phyloP scores from a whole-genome alignment of 2,113 vertebrate genomes.

The Cariama cristata region DNA sequence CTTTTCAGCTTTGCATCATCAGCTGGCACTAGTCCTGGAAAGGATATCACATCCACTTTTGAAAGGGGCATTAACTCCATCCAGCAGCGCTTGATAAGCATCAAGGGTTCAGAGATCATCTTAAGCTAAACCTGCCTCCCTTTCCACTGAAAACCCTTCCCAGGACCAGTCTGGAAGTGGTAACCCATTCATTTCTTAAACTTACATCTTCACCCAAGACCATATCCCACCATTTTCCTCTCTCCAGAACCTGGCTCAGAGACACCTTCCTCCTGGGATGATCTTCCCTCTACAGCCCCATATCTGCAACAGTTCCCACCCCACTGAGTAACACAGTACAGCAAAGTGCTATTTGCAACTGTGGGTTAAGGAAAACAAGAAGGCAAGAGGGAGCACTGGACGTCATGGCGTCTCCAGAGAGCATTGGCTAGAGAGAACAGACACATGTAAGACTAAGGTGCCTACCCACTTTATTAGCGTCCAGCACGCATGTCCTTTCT shows the following conservation, averaged over 20 bases:
- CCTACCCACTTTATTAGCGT: not conserved
- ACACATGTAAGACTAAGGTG: not conserved
- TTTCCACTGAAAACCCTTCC: not conserved
- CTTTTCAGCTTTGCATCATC: not conserved
- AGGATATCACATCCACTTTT: not conserved
- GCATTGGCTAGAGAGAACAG: rapidly evolving
- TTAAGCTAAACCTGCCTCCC: not conserved
- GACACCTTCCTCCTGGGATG: not conserved
- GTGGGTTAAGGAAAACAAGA: not conserved
- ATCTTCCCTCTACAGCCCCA: not conserved
- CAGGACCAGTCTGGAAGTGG: not conserved
- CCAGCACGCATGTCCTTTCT: not conserved
- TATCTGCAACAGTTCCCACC: not conserved
- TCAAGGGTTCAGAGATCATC: not conserved
- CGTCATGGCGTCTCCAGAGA: not conserved
- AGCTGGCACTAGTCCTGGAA: not conserved
- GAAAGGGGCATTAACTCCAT: not conserved
- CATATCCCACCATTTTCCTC: not conserved
- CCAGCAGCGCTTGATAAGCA: not conserved
- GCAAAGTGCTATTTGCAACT: not conserved
- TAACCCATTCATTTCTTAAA: not conserved
- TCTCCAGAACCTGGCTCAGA: not conserved
- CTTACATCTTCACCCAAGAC: not conserved
- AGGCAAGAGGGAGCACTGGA: not conserved
- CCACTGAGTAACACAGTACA: not conserved